Conservation (phyloP, 2,113 vertebrate species). For the Ceyx margarethae region DNA sequence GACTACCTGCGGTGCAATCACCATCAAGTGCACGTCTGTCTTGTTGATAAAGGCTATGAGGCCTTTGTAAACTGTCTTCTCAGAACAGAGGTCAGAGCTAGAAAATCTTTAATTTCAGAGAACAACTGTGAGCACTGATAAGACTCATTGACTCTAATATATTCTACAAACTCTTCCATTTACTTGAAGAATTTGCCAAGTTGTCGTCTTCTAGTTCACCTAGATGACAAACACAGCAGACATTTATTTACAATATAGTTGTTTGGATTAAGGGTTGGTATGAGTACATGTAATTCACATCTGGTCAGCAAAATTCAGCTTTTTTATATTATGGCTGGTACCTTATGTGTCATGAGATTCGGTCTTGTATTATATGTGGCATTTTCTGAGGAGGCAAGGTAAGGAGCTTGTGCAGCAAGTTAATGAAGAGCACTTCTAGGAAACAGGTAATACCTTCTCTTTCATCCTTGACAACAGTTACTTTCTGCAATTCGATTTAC, state of each 20-base stretch:
- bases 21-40: background rate
- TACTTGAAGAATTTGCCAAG: background rate
- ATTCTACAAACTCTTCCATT: background rate
- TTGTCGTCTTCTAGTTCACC: background rate
- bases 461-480: background rate
- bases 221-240: background rate
- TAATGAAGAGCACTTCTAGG: slow-evolving; percentile 35
- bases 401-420: background rate
- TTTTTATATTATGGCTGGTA: background rate
- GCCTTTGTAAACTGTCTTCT: background rate
- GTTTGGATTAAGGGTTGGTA: background rate
- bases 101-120: background rate
- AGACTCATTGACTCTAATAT: background rate
- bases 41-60: background rate
- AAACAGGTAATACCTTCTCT: slow-evolving; percentile 7
- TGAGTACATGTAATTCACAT: background rate
- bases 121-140: background rate
- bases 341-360: background rate
- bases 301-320: background rate
- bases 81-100: background rate
- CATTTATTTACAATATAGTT: background rate
- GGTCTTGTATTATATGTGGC: background rate
- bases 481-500: background rate
- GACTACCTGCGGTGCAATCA: background rate
- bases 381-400: background rate